These are phyloP conservation scores for Drosophila austrosaltans DNA, from an alignment of 2,888 invertebrate genomes.

Conservation along the genomic window DNA sequence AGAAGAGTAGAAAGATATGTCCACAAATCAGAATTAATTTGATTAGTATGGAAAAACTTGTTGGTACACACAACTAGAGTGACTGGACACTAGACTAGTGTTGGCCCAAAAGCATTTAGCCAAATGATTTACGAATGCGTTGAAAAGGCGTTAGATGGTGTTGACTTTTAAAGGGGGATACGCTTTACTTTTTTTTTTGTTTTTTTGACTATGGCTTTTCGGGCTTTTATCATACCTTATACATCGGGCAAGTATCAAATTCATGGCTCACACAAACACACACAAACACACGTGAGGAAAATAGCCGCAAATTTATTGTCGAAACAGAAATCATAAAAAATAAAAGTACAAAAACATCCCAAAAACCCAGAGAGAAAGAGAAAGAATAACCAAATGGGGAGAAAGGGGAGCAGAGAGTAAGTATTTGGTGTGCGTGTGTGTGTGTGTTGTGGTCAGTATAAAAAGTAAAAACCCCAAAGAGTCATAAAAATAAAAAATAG, in stretches of 20 bases:
- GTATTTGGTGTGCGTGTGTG: neutral
- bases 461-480: conserved; percentile 60
- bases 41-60: conserved; percentile 61
- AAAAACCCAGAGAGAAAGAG: neutral
- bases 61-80: too few species aligned
- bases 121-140: conserved; percentile 75
- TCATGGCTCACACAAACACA: conserved; percentile 33
- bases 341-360: conserved; percentile 22
- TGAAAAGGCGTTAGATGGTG: conserved; percentile 50
- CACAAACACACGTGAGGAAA: conserved; percentile 37
- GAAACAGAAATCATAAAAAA: conserved; percentile 36
- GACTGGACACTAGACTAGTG: neutral
- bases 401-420: neutral
- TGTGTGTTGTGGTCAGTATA: conserved; percentile 39
- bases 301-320: conserved; percentile 78
- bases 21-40: conserved; percentile 46
- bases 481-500: conserved; percentile 81
- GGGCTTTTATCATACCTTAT: conserved; percentile 41
- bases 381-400: neutral
- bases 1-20: neutral
- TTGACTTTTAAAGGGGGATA: neutral
- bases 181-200: neutral
- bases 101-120: conserved; percentile 55
- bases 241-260: conserved; percentile 56
- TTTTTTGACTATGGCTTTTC: neutral